These are phyloP conservation scores for Mythimna lalbum DNA, from an alignment of 2,888 invertebrate species.

Conservation along the genomic window DNA sequence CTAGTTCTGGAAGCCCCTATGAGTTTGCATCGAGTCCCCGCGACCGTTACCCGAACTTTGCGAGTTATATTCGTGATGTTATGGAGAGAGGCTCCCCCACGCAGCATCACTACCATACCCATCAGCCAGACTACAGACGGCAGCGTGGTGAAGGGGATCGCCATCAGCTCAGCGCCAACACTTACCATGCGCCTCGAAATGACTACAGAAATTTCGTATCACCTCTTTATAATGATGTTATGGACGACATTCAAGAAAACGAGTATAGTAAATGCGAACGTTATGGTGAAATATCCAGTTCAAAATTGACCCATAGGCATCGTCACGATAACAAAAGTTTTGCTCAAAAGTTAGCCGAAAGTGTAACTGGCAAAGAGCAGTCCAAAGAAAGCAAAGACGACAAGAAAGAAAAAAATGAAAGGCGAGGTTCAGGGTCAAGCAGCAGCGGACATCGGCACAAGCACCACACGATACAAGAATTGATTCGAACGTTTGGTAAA, in stretches of 20 bases:
- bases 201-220: slow-evolving; percentile 87
- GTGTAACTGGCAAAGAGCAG: slow-evolving; percentile 62
- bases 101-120: slow-evolving; percentile 75
- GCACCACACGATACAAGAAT: slow-evolving; percentile 94
- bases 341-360: slow-evolving; percentile 83
- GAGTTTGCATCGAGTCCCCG: slow-evolving; percentile 85
- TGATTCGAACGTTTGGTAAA: slow-evolving; percentile 94
- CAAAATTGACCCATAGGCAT: slow-evolving; percentile 79
- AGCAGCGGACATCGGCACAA: slow-evolving; percentile 85
- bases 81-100: slow-evolving; percentile 76
- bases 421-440: slow-evolving; percentile 83
- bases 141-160: slow-evolving; percentile 80
- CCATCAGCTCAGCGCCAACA: slow-evolving; percentile 75
- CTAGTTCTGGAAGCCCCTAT: slow-evolving; percentile 75
- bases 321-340: slow-evolving; percentile 86
- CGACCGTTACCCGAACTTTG: slow-evolving; percentile 85
- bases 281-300: slow-evolving; percentile 86
- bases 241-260: slow-evolving; percentile 89
- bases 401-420: slow-evolving; percentile 68
- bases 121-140: slow-evolving; percentile 76
- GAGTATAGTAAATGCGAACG: slow-evolving; percentile 87
- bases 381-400: slow-evolving; percentile 48
- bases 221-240: slow-evolving; percentile 83
- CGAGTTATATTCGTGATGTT: slow-evolving; percentile 86
- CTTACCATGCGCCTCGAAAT: slow-evolving; percentile 77